Evolutionary conservation across 2,888 invertebrate genomes (phyloP).

Genomic region (Morpho helenor): DNA sequence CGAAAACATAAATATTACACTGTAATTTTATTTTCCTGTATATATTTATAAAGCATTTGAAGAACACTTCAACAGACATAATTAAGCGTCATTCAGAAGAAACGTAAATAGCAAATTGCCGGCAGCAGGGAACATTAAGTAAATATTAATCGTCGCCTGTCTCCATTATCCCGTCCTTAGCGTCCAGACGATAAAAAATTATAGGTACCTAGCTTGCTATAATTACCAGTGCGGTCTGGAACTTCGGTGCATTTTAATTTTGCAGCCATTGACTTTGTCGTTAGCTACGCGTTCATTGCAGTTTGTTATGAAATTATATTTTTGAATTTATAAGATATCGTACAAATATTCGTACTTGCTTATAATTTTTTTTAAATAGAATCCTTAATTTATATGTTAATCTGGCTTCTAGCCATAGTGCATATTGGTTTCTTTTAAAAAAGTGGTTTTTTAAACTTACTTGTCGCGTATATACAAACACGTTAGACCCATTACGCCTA

Average conservation of each 20-base stretch:
- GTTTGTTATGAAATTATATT: neutral
- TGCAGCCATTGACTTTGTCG: constrained; percentile 42
- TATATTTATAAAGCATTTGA: neutral
- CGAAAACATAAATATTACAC: neutral
- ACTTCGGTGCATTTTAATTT: constrained; percentile 40
- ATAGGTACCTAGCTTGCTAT: constrained; percentile 31
- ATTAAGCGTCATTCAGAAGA: constrained; percentile 4
- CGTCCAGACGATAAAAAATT: constrained; percentile 50
- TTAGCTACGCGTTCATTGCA: constrained; percentile 32
- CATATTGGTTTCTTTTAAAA: too few species aligned
- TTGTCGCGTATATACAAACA: too few species aligned
- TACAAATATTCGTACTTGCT: too few species aligned
- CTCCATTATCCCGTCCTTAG: constrained; percentile 42
- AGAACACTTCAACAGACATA: neutral
- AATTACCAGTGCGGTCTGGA: constrained; percentile 40
- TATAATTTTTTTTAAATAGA: too few species aligned
- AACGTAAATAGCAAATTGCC: constrained; percentile 38
- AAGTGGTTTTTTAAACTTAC: too few species aligned
- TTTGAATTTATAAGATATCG: too few species aligned
- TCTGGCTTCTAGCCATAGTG: too few species aligned
- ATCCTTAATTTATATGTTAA: too few species aligned
- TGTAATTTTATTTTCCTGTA: too few species aligned
- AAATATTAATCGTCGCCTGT: constrained; percentile 53
- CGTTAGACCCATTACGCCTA: too few species aligned
- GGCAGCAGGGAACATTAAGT: constrained; percentile 49